Evolutionary conservation across 1,140 invertebrate genomes (phyloP), one percentile per base, ranked within the genome.

Genomic region (Drosophila ananassae): DNA sequence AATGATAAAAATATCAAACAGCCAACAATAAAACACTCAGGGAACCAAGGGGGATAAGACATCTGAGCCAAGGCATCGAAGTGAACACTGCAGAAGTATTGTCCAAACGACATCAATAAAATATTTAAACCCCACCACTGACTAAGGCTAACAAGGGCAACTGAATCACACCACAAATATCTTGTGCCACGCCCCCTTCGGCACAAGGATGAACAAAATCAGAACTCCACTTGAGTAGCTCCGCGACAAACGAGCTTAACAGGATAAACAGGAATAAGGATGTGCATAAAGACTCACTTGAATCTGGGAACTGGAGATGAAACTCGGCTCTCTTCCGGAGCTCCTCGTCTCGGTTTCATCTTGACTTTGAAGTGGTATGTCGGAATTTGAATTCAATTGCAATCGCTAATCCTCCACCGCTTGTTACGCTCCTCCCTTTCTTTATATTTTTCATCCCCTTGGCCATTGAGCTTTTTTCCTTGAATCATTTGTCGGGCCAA

Each of bases 31-130:
- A 83, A 83, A 83, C 79, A 83, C 69, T 68, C 46, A 55, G 52
- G 60, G 37, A 61, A 44, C 0, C 22, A 46, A 28, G 37, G n/a
- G 67, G 59, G 37, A 37, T 64, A 61, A 51, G 61, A 37, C 51
- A 57, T 53, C 51, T 67, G 46, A 52, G 32, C 30, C 17, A 50
- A 58, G 47, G 67, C 77, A 75, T 46, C 69, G 64, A 83, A 84
- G 80, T 84, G 73, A 80, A 64, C 81, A 63, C 59, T 79, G 61
- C 21, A 50, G 67, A 60, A 77, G 61, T 47, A 80, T 85, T 74
- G 81, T 84, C 77, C 60, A 80, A 85, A 84, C 77, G 81, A 84
- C 81, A 84, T 77, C 77, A 85, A 85, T 85, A 85, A 85, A 85
- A 85, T 85, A 85, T 85, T 85, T 77, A 52, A 66, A 52, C n/a